Conservation (phyloP, 2,113 vertebrate genomes). For the Archilochus colubris region DNA sequence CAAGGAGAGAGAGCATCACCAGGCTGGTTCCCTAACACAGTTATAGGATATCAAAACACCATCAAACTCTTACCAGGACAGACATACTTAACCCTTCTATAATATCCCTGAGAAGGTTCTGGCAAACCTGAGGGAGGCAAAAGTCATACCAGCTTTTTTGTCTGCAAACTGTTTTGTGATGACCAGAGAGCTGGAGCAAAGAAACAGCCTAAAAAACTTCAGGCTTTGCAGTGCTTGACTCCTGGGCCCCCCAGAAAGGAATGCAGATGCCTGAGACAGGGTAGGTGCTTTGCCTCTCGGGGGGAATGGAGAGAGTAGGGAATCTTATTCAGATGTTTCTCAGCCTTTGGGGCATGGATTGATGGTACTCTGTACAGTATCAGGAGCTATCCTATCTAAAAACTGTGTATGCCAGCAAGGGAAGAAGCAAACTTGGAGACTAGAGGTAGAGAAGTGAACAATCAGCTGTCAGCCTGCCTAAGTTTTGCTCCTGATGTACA, state of each 20-base stretch:
- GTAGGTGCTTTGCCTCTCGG: not conserved
- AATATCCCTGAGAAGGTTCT: not conserved
- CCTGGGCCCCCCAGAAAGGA: not conserved
- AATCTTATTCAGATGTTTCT: not conserved
- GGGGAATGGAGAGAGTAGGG: not conserved
- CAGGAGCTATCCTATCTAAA: not conserved
- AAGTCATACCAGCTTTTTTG: not conserved
- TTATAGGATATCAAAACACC: not conserved
- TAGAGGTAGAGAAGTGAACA: not conserved
- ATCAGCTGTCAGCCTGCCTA: not conserved
- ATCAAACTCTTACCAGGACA: not conserved
- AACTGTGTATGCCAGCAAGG: accelerated
- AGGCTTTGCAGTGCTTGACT: not conserved
- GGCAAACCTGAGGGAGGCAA: not conserved
- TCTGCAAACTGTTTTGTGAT: not conserved
- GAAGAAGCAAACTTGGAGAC: not conserved
- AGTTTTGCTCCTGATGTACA: not conserved
- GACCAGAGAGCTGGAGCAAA: not conserved
- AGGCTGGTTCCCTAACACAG: not conserved
- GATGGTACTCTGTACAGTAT: not conserved
- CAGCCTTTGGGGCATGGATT: not conserved
- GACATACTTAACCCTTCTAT: not conserved
- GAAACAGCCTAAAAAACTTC: not conserved
- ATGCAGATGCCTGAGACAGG: not conserved
- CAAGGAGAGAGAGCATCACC: not conserved